Base-by-base conservation (phyloP, 2,888 invertebrate species). In the Liodrosophila aerea region DNA sequence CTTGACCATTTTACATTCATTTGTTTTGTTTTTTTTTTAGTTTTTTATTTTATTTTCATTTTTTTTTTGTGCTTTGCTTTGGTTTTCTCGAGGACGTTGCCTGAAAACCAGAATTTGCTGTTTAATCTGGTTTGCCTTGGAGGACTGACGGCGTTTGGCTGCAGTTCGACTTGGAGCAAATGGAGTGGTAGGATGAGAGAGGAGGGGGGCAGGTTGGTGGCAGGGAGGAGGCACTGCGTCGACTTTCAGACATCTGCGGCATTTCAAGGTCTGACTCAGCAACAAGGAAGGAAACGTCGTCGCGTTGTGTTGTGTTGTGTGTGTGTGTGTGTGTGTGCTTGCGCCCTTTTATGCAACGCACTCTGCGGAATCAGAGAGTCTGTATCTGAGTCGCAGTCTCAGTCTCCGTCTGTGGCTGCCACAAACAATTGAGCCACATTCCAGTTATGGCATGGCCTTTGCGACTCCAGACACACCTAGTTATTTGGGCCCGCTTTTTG, bases 241-340 rank as follows among this genome's bases (percentile, higher is more conserved):
- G 63, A 59, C 69, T 68, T 58, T 63, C 70, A 78, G 76, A 76
- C 76, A 78, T 73, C 71, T 73, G 71, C 68, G 39, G 29, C 80
- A 82, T 80, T 76, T 80, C 80, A 80, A 80, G 80, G 80, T 80
- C 80, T 80, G 80, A 80, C 68, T 80, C 80, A 80, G 80, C 76
- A 77, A 66, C 76, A 74, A 66, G 80, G 73, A 76, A 76, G 73
- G 67, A 71, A 76, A 71, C 59, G 41, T 16, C 43, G 43, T 29
- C 51, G 40, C 54, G 49, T 29, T 44, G 41, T n/a, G n/a, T n/a
- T n/a, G n/a, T n/a, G n/a, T n/a, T n/a, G n/a, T n/a, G n/a, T n/a
- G n/a, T n/a, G n/a, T n/a, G n/a, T n/a, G n/a, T n/a, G n/a, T 5
- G 22, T 22, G 2, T 22, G 3, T 57, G 53, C n/a, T 64, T 63